Base-by-base conservation (phyloP, 1,140 invertebrate species). In the Octopus bimaculoides region DNA sequence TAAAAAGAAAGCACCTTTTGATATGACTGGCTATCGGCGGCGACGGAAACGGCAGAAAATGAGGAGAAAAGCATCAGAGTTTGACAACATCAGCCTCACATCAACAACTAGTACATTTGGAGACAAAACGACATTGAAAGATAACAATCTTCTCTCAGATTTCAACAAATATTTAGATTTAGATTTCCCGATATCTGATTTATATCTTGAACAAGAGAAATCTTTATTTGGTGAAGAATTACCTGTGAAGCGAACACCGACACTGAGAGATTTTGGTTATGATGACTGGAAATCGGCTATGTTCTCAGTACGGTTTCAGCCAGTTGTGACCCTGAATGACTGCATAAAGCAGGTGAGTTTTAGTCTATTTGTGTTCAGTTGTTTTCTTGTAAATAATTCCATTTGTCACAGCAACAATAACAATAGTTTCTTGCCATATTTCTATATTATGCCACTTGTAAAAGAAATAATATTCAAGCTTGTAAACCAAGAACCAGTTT, bases 301-400 rank as follows among this genome's bases (percentile, higher is more conserved):
- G 52, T 6, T 52, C 17, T 52, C 26, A 7, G 12, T 53, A 5
- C 17, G 52, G 41, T 53, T 75, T 17, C 74, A 75, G 20, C 74
- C 74, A 52, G 52, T 75, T 5, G 74, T 75, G 8, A 2, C 17
- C 17, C 20, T 75, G 41, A 75, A 52, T 41, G 26, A 75, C 7
- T 75, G 74, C 52, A 52, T 75, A 26, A 17, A 75, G 41, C 74
- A 75, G 74, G 74, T 75, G 26, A 9, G 74, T 74, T 20, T 74
- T 74, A 52, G 4, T 3, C 0, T 61, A 4, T 61, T 41, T 41
- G 26, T 41, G 26, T 41, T 41, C 26, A 41, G 26, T 41, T 41
- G 26, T 41, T 41, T 41, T 41, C 26, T 41, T 41, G 26, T 41
- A 41, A 41, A 41, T 41, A 41, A 41, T 41, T 41, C 26, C 26